Conservation (phyloP, 1,140 invertebrate genomes). For the Achroia grisella region DNA sequence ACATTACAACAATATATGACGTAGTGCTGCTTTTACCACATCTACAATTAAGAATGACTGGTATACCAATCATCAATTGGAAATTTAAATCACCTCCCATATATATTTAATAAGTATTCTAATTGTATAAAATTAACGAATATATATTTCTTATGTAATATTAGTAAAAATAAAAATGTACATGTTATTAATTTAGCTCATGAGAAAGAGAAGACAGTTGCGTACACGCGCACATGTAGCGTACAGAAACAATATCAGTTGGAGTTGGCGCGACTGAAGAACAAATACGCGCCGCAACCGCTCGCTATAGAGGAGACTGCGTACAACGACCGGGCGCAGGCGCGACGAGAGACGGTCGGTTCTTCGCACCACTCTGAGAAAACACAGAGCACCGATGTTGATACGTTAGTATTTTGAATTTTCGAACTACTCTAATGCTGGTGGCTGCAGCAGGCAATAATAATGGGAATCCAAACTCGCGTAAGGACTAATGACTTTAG, state of each 20-base stretch:
- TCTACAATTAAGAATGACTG: no score
- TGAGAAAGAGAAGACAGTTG: conserved; percentile 51
- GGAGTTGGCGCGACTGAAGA: conserved; percentile 84
- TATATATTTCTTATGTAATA: no score
- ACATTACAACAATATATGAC: no score
- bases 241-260: conserved; percentile 76
- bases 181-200: conserved; percentile 22
- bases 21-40: no score
- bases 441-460: no score
- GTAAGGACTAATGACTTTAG: no score
- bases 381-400: conserved; percentile 84
- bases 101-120: background rate
- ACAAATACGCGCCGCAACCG: conserved; percentile 85
- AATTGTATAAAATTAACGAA: no score
- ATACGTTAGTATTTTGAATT: conserved; percentile 78
- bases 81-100: background rate
- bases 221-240: conserved; percentile 54
- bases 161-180: background rate
- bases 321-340: conserved; percentile 88
- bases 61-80: background rate
- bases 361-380: conserved; percentile 89
- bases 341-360: conserved; percentile 83
- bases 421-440: no score
- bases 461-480: no score
- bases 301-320: conserved; percentile 65